These are phyloP conservation scores for Strigamia crassipes DNA, from an alignment of 2,888 invertebrate species.

Conservation along the genomic window DNA sequence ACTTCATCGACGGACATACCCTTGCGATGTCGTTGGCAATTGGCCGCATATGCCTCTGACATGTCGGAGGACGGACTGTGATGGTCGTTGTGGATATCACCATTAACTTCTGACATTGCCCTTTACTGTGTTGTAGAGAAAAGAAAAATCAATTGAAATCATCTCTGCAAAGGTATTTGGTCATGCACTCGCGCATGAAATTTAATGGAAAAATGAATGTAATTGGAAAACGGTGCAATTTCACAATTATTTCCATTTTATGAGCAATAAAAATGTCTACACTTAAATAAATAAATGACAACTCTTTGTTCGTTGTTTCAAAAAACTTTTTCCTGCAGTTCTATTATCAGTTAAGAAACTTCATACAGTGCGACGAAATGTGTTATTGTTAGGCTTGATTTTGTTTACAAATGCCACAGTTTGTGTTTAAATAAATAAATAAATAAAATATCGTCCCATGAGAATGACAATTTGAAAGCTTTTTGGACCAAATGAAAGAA, in stretches of 20 bases:
- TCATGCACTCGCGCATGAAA: background rate
- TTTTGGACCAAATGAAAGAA: no score
- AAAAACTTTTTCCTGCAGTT: no score
- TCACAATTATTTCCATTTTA: background rate
- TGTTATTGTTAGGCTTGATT: no score
- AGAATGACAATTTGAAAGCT: no score
- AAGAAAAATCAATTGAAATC: constrained; percentile 34
- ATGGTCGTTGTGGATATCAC: background rate
- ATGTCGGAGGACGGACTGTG: background rate
- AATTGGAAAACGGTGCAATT: constrained; percentile 6
- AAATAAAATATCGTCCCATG: no score
- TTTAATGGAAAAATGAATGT: constrained; percentile 29
- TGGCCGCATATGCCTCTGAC: constrained; percentile 51
- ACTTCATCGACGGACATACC: constrained; percentile 56
- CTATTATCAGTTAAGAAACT: no score
- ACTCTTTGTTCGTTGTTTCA: no score
- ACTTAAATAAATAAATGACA: background rate
- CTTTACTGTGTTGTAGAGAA: background rate
- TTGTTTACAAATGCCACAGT: no score
- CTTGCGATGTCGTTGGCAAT: constrained; percentile 53
- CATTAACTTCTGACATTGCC: constrained; percentile 13
- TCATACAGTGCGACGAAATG: no score
- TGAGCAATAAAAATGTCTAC: background rate
- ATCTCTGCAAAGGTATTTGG: constrained; percentile 19
- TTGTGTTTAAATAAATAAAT: no score